Conservation (phyloP, 2,888 invertebrate species). For the Dryadula phaetusa region DNA sequence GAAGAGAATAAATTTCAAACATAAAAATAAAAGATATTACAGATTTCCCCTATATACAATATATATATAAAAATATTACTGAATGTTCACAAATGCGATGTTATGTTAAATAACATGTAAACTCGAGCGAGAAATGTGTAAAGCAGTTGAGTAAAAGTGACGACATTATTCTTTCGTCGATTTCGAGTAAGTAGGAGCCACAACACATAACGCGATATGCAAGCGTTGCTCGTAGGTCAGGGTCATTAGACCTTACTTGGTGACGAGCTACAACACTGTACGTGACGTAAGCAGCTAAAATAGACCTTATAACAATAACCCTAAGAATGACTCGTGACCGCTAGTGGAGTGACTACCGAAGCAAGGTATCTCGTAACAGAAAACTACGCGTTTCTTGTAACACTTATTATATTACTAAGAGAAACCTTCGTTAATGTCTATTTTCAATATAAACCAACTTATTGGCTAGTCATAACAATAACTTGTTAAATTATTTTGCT, state of each 20-base stretch:
- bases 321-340: neutral
- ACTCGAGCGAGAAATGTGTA: no score
- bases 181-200: conserved; percentile 10
- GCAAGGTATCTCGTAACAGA: conserved; percentile 1
- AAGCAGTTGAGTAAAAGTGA: neutral
- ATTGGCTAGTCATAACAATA: neutral
- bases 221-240: conserved; percentile 37
- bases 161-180: conserved; percentile 7
- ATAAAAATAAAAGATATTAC: neutral
- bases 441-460: neutral
- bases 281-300: neutral
- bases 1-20: neutral
- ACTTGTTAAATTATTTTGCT: neutral
- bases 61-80: neutral
- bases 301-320: neutral
- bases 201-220: conserved; percentile 35
- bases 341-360: neutral
- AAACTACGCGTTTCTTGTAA: neutral
- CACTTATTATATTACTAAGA: neutral
- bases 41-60: neutral
- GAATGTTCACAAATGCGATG: neutral
- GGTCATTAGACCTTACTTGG: conserved; percentile 39
- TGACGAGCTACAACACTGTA: conserved; percentile 18
- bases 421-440: neutral
- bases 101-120: neutral